These are phyloP conservation scores for Dendrolimus punctatus DNA, from an alignment of 1,140 invertebrate genomes.

Conservation along the genomic window DNA sequence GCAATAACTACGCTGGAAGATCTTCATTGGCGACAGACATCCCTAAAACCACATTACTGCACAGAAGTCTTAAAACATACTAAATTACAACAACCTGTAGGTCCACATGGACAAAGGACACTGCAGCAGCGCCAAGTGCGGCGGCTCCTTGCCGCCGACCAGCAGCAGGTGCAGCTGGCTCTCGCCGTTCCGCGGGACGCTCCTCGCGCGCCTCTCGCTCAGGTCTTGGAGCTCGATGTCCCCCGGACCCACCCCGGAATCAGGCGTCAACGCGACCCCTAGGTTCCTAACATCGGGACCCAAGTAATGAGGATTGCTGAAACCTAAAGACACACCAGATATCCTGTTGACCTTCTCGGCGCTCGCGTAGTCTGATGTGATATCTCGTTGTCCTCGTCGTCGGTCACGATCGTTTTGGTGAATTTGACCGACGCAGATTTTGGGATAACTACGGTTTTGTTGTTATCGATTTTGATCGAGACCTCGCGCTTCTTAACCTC, in stretches of 20 bases:
- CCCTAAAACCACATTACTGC: no score
- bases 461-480: slow-evolving; percentile 12
- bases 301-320: slow-evolving; percentile 83
- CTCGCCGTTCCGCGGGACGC: slow-evolving; percentile 15
- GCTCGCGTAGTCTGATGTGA: slow-evolving; percentile 84
- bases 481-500: slow-evolving; percentile 12
- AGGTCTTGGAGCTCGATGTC: slow-evolving; percentile 51
- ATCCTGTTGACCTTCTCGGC: slow-evolving; percentile 77
- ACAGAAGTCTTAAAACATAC: background rate
- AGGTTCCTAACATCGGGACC: slow-evolving; percentile 73
- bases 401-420: slow-evolving; percentile 60
- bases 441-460: slow-evolving; percentile 71
- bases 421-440: slow-evolving; percentile 79
- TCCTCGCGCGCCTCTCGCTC: slow-evolving; percentile 13
- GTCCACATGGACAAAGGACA: slow-evolving; percentile 58
- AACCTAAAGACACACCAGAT: slow-evolving; percentile 74
- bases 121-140: slow-evolving; percentile 45
- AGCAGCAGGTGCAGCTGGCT: slow-evolving; percentile 38
- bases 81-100: slow-evolving; percentile 40
- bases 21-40: no score
- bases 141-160: slow-evolving; percentile 49
- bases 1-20: no score
- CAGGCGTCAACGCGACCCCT: slow-evolving; percentile 39
- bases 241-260: slow-evolving; percentile 37
- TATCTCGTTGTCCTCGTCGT: slow-evolving; percentile 76